phyloP scores from a whole-genome alignment of 2,113 vertebrate genomes.

The Phodopus roborovskii region DNA sequence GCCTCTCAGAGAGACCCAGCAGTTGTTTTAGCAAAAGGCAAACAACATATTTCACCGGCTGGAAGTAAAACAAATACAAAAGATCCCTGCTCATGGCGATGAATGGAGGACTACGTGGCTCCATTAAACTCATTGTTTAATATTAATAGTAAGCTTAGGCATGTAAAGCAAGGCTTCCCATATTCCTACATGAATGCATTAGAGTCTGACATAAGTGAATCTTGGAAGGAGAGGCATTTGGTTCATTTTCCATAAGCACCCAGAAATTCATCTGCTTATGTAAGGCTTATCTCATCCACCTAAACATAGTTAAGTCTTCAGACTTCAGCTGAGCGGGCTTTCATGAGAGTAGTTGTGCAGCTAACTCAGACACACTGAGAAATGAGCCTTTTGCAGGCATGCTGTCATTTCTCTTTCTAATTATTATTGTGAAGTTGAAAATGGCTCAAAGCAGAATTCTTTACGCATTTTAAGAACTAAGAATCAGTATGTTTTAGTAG shows the following conservation, averaged over 20 bases:
- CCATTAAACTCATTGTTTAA: conserved; percentile 72
- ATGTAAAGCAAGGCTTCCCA: conserved; percentile 68
- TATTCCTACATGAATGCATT: conserved; percentile 70
- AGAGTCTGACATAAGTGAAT: conserved; percentile 66
- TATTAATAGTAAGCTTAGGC: conserved; percentile 77
- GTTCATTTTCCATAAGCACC: conserved; percentile 76
- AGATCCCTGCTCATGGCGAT: conserved; percentile 62
- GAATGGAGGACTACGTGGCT: conserved; percentile 75
- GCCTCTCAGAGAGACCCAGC: conserved; percentile 52
- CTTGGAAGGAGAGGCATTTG: conserved; percentile 70
- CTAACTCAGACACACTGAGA: conserved; percentile 39
- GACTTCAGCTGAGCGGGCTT: conserved; percentile 47
- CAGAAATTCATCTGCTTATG: conserved; percentile 77
- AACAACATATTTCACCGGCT: conserved; percentile 67
- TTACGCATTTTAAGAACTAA: conserved; percentile 11
- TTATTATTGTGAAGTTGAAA: conserved; percentile 28
- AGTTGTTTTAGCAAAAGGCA: conserved; percentile 72
- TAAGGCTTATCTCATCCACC: conserved; percentile 77
- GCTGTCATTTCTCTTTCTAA: conserved; percentile 35
- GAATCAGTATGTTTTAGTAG: neutral
- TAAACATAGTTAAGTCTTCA: conserved; percentile 71
- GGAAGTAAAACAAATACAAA: conserved; percentile 72
- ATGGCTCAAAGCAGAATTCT: neutral
- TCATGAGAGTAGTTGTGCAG: conserved; percentile 4
- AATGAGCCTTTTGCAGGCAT: neutral